These are phyloP conservation scores for Nestor notabilis DNA, from an alignment of 2,113 vertebrate species.

Conservation along the genomic window DNA sequence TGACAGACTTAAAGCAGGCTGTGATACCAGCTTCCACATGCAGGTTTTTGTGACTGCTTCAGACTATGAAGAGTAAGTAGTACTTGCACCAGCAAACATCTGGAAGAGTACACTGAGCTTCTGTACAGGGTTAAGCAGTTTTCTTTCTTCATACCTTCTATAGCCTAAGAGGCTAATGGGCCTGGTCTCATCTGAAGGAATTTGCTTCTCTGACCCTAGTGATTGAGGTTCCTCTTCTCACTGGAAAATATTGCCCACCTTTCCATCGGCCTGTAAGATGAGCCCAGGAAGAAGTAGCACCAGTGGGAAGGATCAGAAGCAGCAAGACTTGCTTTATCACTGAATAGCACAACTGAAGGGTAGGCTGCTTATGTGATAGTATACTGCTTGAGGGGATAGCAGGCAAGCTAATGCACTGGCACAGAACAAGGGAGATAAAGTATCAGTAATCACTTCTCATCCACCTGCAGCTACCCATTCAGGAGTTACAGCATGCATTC, in stretches of 20 bases:
- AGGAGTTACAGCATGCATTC: background rate
- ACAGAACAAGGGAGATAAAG: background rate
- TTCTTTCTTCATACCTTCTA: background rate
- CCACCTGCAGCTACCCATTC: background rate
- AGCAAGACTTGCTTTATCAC: background rate
- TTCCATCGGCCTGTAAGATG: background rate
- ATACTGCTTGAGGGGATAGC: background rate
- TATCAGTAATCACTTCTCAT: background rate
- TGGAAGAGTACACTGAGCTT: background rate
- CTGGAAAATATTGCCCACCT: background rate
- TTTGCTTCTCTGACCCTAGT: background rate
- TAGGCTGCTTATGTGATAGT: background rate
- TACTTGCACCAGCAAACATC: background rate
- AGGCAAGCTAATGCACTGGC: background rate
- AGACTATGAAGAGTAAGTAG: background rate
- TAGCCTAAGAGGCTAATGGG: background rate
- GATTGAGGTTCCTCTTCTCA: background rate
- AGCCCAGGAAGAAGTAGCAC: background rate
- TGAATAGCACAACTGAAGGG: background rate
- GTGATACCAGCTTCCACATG: background rate
- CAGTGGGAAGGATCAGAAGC: background rate
- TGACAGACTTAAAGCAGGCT: background rate
- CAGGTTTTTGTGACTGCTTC: background rate
- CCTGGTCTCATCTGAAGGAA: background rate
- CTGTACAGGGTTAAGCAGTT: background rate